phyloP scores from a whole-genome alignment of 2,888 invertebrate genomes.

The Isotomurus palustris region DNA sequence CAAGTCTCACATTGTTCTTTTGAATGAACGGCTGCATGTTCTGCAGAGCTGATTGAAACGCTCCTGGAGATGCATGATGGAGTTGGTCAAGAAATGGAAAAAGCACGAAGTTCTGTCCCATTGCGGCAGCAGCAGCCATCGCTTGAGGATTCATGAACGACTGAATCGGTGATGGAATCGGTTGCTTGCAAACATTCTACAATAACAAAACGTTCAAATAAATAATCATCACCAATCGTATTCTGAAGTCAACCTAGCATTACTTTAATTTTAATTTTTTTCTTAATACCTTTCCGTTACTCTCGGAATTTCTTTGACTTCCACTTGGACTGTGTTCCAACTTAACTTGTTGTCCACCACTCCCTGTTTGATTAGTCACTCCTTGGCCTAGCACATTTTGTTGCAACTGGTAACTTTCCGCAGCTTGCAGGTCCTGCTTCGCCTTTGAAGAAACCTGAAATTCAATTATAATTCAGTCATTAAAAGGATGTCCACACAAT shows the following conservation, averaged over 20 bases:
- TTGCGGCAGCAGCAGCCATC: conserved; percentile 39
- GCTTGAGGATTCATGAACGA: conserved; percentile 39
- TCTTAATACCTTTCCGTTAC: conserved; percentile 1
- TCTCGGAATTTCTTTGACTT: background rate
- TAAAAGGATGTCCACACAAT: too few species aligned
- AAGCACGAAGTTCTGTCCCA: conserved; percentile 44
- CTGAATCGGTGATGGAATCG: conserved; percentile 43
- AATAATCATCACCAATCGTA: background rate
- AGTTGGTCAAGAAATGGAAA: conserved; percentile 46
- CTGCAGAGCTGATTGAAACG: conserved; percentile 42
- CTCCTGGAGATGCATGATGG: conserved; percentile 41
- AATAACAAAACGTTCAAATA: too few species aligned
- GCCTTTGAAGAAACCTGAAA: conserved; percentile 1
- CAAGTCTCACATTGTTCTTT: conserved; percentile 43
- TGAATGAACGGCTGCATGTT: conserved; percentile 46
- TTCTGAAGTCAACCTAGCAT: too few species aligned
- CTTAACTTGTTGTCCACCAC: background rate
- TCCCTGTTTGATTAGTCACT: background rate
- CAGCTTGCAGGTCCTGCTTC: background rate
- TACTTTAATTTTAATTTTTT: conserved; percentile 1
- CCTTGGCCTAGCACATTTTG: background rate
- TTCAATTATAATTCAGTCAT: background rate
- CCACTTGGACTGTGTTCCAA: background rate
- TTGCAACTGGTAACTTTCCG: background rate
- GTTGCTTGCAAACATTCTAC: conserved; percentile 43